Percentiles rank a stretch among this genome's conserved stretches.
phyloP scores from a whole-genome alignment of 2,113 vertebrate genomes.

The Chionomys nivalis region DNA sequence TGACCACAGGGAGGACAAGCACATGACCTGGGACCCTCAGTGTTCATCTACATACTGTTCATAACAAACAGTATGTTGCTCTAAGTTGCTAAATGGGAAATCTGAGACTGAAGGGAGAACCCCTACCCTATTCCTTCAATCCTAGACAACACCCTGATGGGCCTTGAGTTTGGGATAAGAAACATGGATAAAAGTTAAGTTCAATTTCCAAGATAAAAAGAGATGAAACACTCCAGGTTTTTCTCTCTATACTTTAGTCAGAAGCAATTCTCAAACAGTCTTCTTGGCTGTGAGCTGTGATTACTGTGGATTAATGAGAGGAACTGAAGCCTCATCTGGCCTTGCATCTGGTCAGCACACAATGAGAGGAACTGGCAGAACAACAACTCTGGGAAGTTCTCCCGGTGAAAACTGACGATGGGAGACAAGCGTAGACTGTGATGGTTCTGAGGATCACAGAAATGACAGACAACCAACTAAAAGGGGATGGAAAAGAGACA shows the following conservation, averaged over 20 bases:
- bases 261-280: constrained; percentile 40
- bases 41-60: background rate
- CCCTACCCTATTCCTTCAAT: background rate
- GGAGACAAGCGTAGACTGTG: background rate
- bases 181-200: background rate
- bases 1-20: background rate
- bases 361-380: background rate
- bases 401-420: background rate
- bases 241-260: constrained; percentile 26
- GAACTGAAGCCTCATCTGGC: background rate
- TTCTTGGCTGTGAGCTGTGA: constrained; percentile 24
- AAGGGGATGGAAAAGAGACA: background rate
- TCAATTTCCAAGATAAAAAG: background rate
- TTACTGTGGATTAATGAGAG: background rate
- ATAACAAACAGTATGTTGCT: background rate
- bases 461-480: background rate
- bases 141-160: background rate
- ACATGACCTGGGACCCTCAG: background rate
- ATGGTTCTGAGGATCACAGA: background rate
- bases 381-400: background rate
- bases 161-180: background rate
- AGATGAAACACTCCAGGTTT: background rate
- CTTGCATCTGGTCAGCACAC: background rate
- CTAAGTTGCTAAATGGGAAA: background rate
- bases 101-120: background rate